phyloP scores from a whole-genome alignment of 2,888 invertebrate genomes.

The Spisula solida region DNA sequence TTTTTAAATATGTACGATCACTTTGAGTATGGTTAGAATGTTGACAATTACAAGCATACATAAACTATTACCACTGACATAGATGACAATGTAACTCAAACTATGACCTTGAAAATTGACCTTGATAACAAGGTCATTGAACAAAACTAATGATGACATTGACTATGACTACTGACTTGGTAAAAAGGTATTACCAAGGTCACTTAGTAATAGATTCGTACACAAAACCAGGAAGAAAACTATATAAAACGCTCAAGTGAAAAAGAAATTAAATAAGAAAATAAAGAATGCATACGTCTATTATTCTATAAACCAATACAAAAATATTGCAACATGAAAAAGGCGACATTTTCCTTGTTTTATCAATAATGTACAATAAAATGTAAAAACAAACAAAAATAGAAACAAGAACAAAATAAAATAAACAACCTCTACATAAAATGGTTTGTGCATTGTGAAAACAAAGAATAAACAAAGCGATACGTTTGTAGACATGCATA shows the following conservation, averaged over 20 bases:
- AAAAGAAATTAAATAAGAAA: conserved; percentile 17
- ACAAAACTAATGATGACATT: too few relatives aligned
- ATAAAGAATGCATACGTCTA: conserved; percentile 19
- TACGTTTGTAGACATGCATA: neutral
- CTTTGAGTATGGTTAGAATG: too few relatives aligned
- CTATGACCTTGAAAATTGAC: neutral
- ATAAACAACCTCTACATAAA: conserved; percentile 17
- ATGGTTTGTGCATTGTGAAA: conserved; percentile 9
- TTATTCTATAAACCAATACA: neutral
- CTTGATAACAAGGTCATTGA: neutral
- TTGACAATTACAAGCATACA: too few relatives aligned
- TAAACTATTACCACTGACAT: neutral
- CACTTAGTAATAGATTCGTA: neutral
- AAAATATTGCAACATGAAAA: conserved; percentile 31
- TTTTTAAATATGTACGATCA: too few relatives aligned
- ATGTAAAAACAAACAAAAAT: conserved; percentile 19
- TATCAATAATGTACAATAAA: conserved; percentile 17
- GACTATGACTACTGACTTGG: neutral
- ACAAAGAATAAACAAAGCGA: neutral
- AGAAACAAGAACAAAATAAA: conserved; percentile 15
- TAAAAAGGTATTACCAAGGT: too few relatives aligned
- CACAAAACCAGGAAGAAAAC: neutral
- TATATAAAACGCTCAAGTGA: neutral
- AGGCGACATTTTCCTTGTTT: neutral
- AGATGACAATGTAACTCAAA: neutral